Conservation (phyloP, 2,888 invertebrate genomes). For the Leptinotarsa haldemani region DNA sequence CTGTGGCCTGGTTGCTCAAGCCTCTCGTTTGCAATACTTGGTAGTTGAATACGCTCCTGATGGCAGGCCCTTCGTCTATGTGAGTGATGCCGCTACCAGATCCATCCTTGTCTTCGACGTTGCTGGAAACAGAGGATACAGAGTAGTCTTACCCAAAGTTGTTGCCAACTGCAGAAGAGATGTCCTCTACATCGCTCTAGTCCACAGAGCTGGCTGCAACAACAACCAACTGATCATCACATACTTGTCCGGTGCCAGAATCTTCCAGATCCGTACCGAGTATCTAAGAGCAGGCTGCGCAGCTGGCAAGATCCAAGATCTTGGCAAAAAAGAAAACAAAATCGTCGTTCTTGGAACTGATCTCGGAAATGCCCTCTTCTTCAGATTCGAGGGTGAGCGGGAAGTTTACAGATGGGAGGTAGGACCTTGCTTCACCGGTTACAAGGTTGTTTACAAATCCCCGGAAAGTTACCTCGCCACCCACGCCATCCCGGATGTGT, state of each 20-base stretch:
- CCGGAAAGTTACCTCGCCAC: constrained; percentile 70
- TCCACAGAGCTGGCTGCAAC: constrained; percentile 69
- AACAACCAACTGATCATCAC: constrained; percentile 73
- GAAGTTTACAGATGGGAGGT: constrained; percentile 74
- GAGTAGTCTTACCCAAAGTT: constrained; percentile 71
- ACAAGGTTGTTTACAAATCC: constrained; percentile 69
- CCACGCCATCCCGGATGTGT: constrained; percentile 69
- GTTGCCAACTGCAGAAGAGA: constrained; percentile 67
- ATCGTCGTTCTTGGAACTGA: constrained; percentile 74
- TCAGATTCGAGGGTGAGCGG: constrained; percentile 71
- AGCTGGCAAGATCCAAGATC: constrained; percentile 67
- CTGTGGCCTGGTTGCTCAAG: constrained; percentile 34
- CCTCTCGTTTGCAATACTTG: constrained; percentile 68
- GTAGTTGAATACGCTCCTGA: constrained; percentile 70
- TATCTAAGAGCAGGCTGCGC: constrained; percentile 72
- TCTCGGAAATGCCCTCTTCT: constrained; percentile 70
- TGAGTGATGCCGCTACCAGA: constrained; percentile 67
- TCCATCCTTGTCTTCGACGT: constrained; percentile 70
- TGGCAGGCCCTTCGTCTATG: constrained; percentile 66
- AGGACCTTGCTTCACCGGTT: constrained; percentile 64
- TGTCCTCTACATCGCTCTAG: constrained; percentile 75
- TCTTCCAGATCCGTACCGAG: constrained; percentile 75
- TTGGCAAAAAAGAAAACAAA: constrained; percentile 71
- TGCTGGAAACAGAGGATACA: constrained; percentile 66
- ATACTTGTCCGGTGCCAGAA: constrained; percentile 72